Percentiles rank a stretch among this genome's conserved stretches.
Conservation (phyloP, 1,140 invertebrate genomes). For the Vanessa atalanta region DNA sequence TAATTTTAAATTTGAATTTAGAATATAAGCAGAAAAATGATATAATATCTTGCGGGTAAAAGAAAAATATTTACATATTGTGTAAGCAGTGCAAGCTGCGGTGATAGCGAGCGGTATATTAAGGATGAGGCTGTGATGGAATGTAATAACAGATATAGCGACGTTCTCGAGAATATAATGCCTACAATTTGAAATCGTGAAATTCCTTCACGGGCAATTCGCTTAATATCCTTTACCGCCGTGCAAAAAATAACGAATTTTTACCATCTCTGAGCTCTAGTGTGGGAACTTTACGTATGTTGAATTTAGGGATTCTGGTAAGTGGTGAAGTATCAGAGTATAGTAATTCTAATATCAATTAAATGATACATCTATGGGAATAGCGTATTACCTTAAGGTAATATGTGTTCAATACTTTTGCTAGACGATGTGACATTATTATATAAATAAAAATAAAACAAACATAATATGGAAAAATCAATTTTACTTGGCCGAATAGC, state of each 20-base stretch:
- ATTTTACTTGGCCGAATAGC: too few relatives aligned
- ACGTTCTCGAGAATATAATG: slow-evolving; percentile 56
- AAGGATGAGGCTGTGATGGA: slow-evolving; percentile 35
- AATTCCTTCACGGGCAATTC: slow-evolving; percentile 55
- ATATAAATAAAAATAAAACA: too few relatives aligned
- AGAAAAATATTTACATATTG: not conserved
- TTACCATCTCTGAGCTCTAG: slow-evolving; percentile 47
- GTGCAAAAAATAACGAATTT: slow-evolving; percentile 51
- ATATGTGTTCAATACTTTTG: too few relatives aligned
- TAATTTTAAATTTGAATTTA: too few relatives aligned
- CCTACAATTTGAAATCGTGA: slow-evolving; percentile 66
- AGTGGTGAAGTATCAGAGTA: too few relatives aligned
- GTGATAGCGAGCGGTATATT: not conserved
- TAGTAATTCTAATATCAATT: too few relatives aligned
- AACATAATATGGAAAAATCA: too few relatives aligned
- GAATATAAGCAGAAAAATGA: too few relatives aligned
- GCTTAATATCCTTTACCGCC: slow-evolving; percentile 53
- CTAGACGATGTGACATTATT: too few relatives aligned
- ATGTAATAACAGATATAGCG: slow-evolving; percentile 65
- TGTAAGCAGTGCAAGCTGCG: not conserved
- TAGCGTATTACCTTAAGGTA: too few relatives aligned
- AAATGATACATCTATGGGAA: too few relatives aligned
- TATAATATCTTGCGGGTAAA: not conserved
- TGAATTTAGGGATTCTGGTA: too few relatives aligned
- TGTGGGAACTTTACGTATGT: not conserved